Base-by-base conservation (phyloP, 2,113 vertebrate species). In the Himantopus leucocephalus region DNA sequence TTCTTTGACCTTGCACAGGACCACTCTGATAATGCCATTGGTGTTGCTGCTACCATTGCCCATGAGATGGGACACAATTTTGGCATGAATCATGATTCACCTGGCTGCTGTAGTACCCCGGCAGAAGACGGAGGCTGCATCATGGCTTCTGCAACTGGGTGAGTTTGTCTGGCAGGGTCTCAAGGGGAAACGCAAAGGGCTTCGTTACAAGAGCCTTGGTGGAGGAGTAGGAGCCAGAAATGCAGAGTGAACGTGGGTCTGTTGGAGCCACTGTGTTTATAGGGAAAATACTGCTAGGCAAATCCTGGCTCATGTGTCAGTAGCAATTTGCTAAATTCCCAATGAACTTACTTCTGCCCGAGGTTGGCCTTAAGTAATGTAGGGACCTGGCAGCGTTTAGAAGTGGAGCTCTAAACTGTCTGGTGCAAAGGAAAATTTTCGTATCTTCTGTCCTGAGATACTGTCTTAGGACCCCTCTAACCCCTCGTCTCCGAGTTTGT, bases 21-120 rank as follows among this genome's bases (percentile, higher is more conserved):
- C 96, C 99, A 99, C 97, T 99, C 99, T 5, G 98, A 99, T 64
- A 99, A 97, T 73, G 98, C 98, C 50, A 98, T 99, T 15, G 99
- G 99, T 3, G 98, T 99, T 34, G 99, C 99, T 48, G 99, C 99
- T 91, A 99, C 99, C 30, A 98, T 99, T 97, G 99, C 99, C 41
- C 99, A 99, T 1, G 99, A 99, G 97, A 99, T 99, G 98, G 99
- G 99, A 43, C 99, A 99, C 98, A 99, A 99, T 93, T 99, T 99
- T 50, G 99, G 99, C 21, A 99, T 99, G 99, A 99, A 97, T 87
- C 99, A 99, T 0, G 99, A 99, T 79, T 98, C 97, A 43, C 56
- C 92, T 2, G 98, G 98, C 72, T 99, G 99, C 97, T 99, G 99
- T 82, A 97, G 94, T 4, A 98, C 99, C 14, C 98, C 92, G 12